These are phyloP conservation scores for Neoniphon sammara DNA, from an alignment of 2,797 vertebrate genomes.

Conservation along the genomic window DNA sequence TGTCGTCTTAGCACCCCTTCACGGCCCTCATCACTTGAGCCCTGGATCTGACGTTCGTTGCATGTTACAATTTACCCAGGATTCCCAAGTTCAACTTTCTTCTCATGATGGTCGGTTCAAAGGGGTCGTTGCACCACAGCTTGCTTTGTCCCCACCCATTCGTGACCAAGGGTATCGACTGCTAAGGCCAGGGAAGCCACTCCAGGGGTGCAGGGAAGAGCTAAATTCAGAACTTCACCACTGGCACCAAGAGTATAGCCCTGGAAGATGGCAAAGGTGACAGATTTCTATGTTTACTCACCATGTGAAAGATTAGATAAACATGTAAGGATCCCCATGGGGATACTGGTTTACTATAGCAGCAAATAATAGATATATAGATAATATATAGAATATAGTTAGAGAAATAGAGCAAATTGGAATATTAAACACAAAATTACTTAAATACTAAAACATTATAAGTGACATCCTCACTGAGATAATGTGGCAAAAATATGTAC, in stretches of 20 bases:
- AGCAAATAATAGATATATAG: neutral
- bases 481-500: no score
- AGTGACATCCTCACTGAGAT: no score
- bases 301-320: neutral
- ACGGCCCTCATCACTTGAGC: constrained; percentile 21
- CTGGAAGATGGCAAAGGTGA: constrained; percentile 55
- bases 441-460: neutral
- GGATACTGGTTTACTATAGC: neutral
- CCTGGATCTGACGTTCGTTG: constrained; percentile 5
- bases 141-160: constrained; percentile 10
- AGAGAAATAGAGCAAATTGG: neutral
- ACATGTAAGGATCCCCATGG: neutral
- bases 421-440: neutral
- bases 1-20: constrained; percentile 36
- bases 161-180: constrained; percentile 15
- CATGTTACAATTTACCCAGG: constrained; percentile 10
- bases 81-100: neutral
- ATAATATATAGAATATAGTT: no score
- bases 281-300: neutral
- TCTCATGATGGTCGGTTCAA: constrained; percentile 7
- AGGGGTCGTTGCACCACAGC: constrained; percentile 18
- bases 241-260: constrained; percentile 7
- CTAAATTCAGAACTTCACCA: constrained; percentile 19
- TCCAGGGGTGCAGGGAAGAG: constrained; percentile 1
- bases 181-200: constrained; percentile 10